Evolutionary conservation across 1,140 invertebrate species (phyloP).

Genomic region (Adoxophyes honmai): DNA sequence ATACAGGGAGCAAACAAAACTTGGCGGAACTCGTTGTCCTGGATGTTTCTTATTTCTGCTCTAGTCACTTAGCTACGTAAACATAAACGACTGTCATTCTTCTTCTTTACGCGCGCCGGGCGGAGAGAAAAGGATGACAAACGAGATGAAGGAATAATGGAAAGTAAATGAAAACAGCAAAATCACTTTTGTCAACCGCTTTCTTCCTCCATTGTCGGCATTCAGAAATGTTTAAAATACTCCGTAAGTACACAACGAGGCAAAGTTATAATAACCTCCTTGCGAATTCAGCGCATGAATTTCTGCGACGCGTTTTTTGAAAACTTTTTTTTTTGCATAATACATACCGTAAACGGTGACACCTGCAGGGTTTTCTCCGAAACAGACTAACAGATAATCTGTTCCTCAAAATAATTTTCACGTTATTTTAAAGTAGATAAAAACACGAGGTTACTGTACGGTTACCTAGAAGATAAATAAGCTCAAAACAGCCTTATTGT

Average conservation of each 20-base stretch:
- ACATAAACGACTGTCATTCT: conserved; percentile 63
- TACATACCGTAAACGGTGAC: conserved; percentile 7
- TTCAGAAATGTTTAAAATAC: conserved; percentile 31
- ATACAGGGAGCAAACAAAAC: conserved; percentile 3
- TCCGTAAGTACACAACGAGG: conserved; percentile 23
- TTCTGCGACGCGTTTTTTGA: conserved; percentile 24
- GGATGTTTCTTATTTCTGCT: conserved; percentile 13
- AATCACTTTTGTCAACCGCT: conserved; percentile 63
- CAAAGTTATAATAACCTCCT: conserved; percentile 23
- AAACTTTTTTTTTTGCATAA: conserved; percentile 8
- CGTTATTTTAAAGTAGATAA: no score
- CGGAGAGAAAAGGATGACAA: conserved; percentile 67
- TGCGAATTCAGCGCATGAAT: conserved; percentile 25
- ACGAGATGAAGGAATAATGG: conserved; percentile 70
- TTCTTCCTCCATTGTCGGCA: conserved; percentile 38
- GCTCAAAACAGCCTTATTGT: conserved; percentile 4
- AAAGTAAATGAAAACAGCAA: conserved; percentile 70
- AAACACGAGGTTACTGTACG: no score
- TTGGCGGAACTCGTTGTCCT: background rate
- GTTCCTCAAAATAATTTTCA: no score
- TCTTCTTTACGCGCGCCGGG: conserved; percentile 52
- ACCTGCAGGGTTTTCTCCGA: background rate
- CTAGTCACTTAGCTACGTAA: conserved; percentile 59
- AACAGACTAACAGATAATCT: no score
- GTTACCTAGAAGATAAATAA: no score